These are phyloP conservation scores for Colletes gigas DNA, from an alignment of 1,140 invertebrate genomes.

Conservation along the genomic window DNA sequence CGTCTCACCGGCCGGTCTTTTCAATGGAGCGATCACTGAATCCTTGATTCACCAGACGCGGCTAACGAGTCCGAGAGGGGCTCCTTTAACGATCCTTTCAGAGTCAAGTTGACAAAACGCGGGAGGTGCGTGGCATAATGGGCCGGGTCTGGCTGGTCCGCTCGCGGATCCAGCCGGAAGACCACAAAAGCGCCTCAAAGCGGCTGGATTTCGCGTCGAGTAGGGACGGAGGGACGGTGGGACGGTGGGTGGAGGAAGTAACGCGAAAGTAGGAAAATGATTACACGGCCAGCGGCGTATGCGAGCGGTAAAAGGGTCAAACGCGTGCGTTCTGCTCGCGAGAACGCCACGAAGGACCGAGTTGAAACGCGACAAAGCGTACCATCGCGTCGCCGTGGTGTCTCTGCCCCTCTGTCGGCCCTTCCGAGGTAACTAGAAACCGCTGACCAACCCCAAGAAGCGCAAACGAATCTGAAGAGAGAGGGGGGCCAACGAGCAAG, in stretches of 20 bases:
- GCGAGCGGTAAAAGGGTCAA: conserved; percentile 32
- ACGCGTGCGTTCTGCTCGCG: conserved; percentile 22
- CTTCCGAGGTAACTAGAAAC: conserved; percentile 66
- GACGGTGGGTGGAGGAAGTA: conserved; percentile 2
- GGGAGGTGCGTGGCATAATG: conserved; percentile 54
- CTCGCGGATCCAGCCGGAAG: conserved; percentile 43
- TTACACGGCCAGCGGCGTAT: conserved; percentile 32
- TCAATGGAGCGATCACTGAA: neutral
- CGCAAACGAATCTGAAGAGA: neutral
- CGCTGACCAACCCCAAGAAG: conserved; percentile 46
- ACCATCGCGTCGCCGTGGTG: neutral
- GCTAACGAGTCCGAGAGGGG: conserved; percentile 36
- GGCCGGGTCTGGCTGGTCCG: conserved; percentile 24
- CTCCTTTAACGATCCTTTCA: conserved; percentile 30
- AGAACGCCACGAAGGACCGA: neutral
- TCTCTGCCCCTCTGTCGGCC: neutral
- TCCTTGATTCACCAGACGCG: neutral
- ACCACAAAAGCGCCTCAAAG: conserved; percentile 36
- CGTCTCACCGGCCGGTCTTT: neutral
- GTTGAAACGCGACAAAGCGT: conserved; percentile 36
- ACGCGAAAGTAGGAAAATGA: conserved; percentile 40
- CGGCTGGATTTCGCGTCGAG: conserved; percentile 27
- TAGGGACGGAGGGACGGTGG: neutral
- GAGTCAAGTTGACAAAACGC: conserved; percentile 50
- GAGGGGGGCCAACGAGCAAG: too few relatives aligned